phyloP scores from a whole-genome alignment of 2,113 vertebrate genomes.

The Rhynchomys soricoides region DNA sequence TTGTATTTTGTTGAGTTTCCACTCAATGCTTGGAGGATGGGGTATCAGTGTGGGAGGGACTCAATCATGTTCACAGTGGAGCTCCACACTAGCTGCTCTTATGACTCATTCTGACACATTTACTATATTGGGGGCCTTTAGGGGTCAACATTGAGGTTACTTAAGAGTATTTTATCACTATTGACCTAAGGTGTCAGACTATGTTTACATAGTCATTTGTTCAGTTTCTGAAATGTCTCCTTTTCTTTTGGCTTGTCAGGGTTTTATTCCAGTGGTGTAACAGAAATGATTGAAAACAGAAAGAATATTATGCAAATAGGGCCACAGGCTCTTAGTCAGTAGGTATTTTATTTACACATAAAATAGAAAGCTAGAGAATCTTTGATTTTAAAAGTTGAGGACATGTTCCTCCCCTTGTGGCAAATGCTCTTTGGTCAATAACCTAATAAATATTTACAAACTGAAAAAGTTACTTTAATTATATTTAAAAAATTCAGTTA shows the following conservation, averaged over 20 bases:
- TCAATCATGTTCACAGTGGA: background rate
- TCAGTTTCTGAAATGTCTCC: slow-evolving; percentile 34
- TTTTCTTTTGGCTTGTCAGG: slow-evolving; percentile 32
- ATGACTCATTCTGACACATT: slow-evolving; percentile 31
- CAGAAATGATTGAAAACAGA: slow-evolving; percentile 44
- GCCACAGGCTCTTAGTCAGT: background rate
- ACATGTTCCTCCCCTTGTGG: slow-evolving; percentile 19
- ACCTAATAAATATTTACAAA: slow-evolving; percentile 3
- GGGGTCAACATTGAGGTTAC: slow-evolving; percentile 1
- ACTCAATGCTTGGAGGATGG: background rate
- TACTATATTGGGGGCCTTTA: slow-evolving; percentile 14
- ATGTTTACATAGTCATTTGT: slow-evolving; percentile 53
- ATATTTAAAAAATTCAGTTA: slow-evolving; percentile 43
- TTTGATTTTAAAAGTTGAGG: slow-evolving; percentile 31
- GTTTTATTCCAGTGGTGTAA: background rate
- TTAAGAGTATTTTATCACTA: slow-evolving; percentile 48
- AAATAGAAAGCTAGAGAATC: slow-evolving; percentile 50
- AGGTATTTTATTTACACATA: background rate
- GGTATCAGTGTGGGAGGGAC: background rate
- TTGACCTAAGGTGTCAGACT: slow-evolving; percentile 53
- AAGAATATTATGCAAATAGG: slow-evolving; percentile 34
- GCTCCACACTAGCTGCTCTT: background rate
- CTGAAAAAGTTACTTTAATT: slow-evolving; percentile 37
- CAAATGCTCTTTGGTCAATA: slow-evolving; percentile 42
- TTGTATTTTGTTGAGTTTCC: slow-evolving; percentile 5